phyloP scores from a whole-genome alignment of 2,797 vertebrate genomes.

The Mionectes olivaceus region DNA sequence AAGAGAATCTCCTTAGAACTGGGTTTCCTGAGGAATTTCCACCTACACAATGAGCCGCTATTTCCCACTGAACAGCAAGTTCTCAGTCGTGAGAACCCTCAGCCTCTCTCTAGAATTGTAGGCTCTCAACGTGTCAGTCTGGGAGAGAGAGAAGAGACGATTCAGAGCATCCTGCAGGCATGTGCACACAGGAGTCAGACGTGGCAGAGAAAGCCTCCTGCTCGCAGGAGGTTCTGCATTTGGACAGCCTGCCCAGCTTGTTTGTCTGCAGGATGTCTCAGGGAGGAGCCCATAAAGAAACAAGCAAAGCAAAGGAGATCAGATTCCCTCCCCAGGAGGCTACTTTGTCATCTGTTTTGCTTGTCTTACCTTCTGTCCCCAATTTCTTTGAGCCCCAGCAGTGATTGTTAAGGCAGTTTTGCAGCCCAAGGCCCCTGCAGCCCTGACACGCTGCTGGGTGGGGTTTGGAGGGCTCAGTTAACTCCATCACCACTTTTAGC shows the following conservation, averaged over 20 bases:
- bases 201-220: not conserved
- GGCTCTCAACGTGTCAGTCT: not conserved
- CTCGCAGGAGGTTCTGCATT: not conserved
- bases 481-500: rapidly evolving
- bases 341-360: not conserved
- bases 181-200: not conserved
- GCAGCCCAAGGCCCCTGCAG: not conserved
- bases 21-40: slow-evolving; percentile 10
- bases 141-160: not conserved
- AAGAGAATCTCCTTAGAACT: not conserved
- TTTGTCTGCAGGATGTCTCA: not conserved
- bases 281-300: not conserved
- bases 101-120: not conserved
- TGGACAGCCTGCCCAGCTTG: not conserved
- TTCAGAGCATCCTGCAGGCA: not conserved
- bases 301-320: not conserved
- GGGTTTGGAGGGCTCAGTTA: not conserved
- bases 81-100: not conserved
- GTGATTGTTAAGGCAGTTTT: not conserved
- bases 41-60: not conserved
- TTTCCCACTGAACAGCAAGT: not conserved
- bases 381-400: not conserved
- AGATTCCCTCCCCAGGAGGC: not conserved
- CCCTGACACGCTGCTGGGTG: not conserved
- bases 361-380: not conserved